Evolutionary conservation across 2,888 invertebrate species (phyloP), one percentile per base, ranked within the genome.

Genomic region (Campoplex capitator): DNA sequence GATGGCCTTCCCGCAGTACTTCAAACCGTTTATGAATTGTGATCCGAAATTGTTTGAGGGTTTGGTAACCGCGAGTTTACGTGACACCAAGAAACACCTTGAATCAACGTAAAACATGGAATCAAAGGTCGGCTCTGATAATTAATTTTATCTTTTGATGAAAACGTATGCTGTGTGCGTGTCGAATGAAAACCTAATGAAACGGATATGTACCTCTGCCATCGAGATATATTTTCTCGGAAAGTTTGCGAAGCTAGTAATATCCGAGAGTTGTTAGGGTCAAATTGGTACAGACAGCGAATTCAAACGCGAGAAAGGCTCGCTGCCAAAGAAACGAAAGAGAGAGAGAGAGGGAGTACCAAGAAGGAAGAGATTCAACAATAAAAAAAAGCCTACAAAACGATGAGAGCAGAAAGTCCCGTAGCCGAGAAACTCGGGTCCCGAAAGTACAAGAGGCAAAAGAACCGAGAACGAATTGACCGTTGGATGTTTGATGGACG

Each of bases 401-500:
- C 56, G 42, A 77, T 83, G 54, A 51, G 54, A 42, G 71, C 62
- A 28, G 45, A 81, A 51, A 68, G 54, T 48, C 58, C 45, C 56
- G 78, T 77, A 56, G 77, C 42, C 75, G 78, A 56, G 81, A 65
- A 70, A 54, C 48, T 42, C 77, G 65, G n/a, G 54, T 67, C 73
- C 65, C 82, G 62, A 78, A 81, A 74, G 75, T 62, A 73, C 70
- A 81, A 79, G 75, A 83, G 58, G 79, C 79, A 83, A 83, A 77
- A 48, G 84, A 86, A 89, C 90, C 89, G 90, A 88, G 91, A 91
- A 91, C 91, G 92, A 92, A 92, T 92, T 90, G 92, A 91, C 90
- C 91, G 90, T 90, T 90, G 91, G 91, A 91, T 91, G 90, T 90
- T 93, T 93, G 93, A 93, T 93, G 93, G 92, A 93, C 93, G 91